Base-by-base conservation (phyloP, 2,888 invertebrate genomes). In the Dryobotodes eremita region DNA sequence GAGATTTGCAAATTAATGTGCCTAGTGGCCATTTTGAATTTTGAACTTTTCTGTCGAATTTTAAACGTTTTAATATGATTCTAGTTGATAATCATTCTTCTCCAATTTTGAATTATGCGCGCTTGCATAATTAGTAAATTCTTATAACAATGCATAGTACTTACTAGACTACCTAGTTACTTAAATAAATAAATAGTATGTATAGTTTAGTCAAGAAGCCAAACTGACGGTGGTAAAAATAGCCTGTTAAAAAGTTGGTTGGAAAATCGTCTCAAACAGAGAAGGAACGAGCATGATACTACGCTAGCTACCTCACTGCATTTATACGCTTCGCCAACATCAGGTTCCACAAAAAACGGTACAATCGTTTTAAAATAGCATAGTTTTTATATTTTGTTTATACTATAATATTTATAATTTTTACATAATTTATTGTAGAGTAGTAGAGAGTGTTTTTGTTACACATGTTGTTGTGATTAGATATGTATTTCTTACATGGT, bases 271-370 rank as follows among this genome's bases (percentile, higher is more conserved):
- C 36, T 36, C 82, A 46, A 59, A 79, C 8, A 17, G 50, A 53
- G 1, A 53, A 55, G 26, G 13, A 36, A 75, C 5, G 3, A 59
- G 36, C 23, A 48, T 75, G 11, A 66, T 36, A 74, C 78, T 26
- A 78, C 42, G 48, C n/a, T n/a, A 81, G 42, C 82, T 79, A 79
- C 76, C 66, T 80, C 83, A 66, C 53, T 55, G 65, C 66, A 53
- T 82, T 26, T 61, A 61, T 17, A 61, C 76, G 65, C 59, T 79
- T 75, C 7, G 59, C 75, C 46, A 79, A 79, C 20, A 6, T n/a
- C 50, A 65, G 15, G 0, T 59, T 82, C 79, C 76, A 61, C 17
- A 36, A 53, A 17, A 65, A 53, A 59, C n/a, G 42, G n/a, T 42
- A n/a, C 55, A 74, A 65, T 50, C 46, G 53, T 59, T 82, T 57